Conservation (phyloP, 2,797 vertebrate species). For the Xenops minutus region DNA sequence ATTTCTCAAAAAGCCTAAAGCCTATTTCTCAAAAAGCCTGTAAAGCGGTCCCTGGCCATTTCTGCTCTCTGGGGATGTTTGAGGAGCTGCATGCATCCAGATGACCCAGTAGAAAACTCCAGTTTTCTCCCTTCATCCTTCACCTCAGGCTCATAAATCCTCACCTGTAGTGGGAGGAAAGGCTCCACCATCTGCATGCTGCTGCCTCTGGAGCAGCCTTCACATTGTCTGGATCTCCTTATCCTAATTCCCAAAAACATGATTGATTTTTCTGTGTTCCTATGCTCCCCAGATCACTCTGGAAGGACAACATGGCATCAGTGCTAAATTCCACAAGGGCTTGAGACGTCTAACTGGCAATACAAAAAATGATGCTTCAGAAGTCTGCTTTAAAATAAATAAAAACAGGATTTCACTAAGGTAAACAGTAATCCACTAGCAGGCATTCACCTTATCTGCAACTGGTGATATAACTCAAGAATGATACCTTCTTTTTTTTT, state of each 20-base stretch:
- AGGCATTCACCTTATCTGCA: background rate
- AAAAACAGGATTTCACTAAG: background rate
- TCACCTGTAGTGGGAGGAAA: accelerated
- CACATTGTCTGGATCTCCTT: background rate
- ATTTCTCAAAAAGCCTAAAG: background rate
- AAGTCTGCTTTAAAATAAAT: background rate
- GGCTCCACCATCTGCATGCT: background rate
- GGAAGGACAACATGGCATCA: background rate
- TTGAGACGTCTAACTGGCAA: background rate
- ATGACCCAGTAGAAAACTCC: background rate
- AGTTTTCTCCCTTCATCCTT: background rate
- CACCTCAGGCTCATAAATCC: background rate
- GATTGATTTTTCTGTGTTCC: background rate
- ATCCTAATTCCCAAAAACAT: background rate
- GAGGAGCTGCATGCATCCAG: background rate
- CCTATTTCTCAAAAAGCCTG: background rate
- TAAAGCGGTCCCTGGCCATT: accelerated
- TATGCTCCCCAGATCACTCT: background rate
- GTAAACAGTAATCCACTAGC: background rate
- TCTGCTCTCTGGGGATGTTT: background rate
- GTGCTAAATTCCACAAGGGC: background rate
- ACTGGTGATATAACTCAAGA: background rate
- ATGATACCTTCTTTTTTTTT: background rate
- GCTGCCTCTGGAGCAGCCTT: background rate
- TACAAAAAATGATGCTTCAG: background rate